These are phyloP conservation scores for Paramisgurnus dabryanus DNA, from an alignment of 2,113 vertebrate species.

Conservation along the genomic window DNA sequence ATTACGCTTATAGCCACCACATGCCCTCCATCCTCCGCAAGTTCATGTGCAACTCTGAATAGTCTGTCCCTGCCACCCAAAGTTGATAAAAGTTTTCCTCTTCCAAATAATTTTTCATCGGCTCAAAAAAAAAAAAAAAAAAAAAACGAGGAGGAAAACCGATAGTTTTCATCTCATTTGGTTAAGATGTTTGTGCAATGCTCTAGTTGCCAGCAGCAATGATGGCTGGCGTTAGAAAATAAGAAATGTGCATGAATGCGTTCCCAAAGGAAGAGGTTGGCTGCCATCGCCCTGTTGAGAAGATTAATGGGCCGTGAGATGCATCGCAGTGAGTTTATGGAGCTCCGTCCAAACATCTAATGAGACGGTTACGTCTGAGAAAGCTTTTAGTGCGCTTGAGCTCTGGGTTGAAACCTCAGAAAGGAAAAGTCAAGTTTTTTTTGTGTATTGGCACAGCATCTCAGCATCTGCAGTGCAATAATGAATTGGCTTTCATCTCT, in stretches of 20 bases:
- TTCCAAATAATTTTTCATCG: neutral
- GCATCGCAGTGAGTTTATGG: constrained; percentile 40
- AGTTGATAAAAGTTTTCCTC: constrained; percentile 18
- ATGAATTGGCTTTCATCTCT: constrained; percentile 25
- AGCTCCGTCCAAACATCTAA: constrained; percentile 28
- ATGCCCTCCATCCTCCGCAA: neutral
- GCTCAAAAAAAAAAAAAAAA: neutral
- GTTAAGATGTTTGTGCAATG: constrained; percentile 21
- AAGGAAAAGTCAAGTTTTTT: neutral
- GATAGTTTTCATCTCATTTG: constrained; percentile 28
- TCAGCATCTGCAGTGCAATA: constrained; percentile 9
- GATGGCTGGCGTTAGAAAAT: constrained; percentile 32
- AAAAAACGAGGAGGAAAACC: neutral
- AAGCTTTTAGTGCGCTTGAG: constrained; percentile 24
- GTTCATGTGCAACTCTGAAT: neutral
- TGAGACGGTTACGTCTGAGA: constrained; percentile 13
- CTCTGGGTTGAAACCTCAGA: constrained; percentile 13
- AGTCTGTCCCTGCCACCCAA: neutral
- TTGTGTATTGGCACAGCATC: constrained; percentile 14
- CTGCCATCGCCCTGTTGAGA: constrained; percentile 35
- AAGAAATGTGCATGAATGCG: constrained; percentile 35
- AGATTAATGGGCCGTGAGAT: constrained; percentile 44
- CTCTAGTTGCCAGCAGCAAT: constrained; percentile 32
- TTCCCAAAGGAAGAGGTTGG: constrained; percentile 27
- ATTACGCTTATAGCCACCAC: neutral